Evolutionary conservation across 2,113 vertebrate genomes (phyloP), one percentile per base, ranked within the genome.

Genomic region (Triplophysa siluroides): DNA sequence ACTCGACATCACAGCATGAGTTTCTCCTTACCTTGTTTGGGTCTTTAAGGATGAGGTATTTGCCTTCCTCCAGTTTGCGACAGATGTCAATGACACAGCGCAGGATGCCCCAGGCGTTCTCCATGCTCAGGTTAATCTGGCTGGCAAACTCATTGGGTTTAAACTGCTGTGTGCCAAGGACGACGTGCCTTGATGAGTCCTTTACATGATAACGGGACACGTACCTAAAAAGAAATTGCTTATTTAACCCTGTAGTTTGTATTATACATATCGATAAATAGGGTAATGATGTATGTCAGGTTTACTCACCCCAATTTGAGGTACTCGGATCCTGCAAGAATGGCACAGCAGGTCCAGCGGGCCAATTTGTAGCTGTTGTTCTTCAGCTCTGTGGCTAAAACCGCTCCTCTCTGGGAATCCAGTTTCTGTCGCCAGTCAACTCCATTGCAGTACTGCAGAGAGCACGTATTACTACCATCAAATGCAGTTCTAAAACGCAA

Each of bases 351-450:
- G 0, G 98, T 99, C 98, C 98, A 99, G 18, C 97, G 95, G 5
- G 98, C 97, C 87, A 99, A 76, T 83, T 99, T 99, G 90, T 99
- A 98, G 93, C 97, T 99, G 93, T 99, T 99, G 85, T 99, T 99
- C 90, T 99, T 99, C 89, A 99, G 92, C 91, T 99, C 98, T 0
- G 98, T 99, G 91, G 98, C 98, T 43, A 99, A 94, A 80, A 99
- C 98, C 0, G 98, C 97, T 26, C 98, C 98, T 41, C 98, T 90
- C 94, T 99, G 98, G 0, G 98, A 99, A 89, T 99, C 98, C 78
- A 99, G 92, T 91, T 99, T 99, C 93, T 99, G 98, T 62, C 98
- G 94, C 98, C 98, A 99, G 93, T 99, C 98, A 8, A 99, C 97
- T 0, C 98, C 98, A 1, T 99, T 99, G 83, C 98, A 99, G 63